phyloP scores from a whole-genome alignment of 2,113 vertebrate genomes.

The Excalfactoria chinensis region DNA sequence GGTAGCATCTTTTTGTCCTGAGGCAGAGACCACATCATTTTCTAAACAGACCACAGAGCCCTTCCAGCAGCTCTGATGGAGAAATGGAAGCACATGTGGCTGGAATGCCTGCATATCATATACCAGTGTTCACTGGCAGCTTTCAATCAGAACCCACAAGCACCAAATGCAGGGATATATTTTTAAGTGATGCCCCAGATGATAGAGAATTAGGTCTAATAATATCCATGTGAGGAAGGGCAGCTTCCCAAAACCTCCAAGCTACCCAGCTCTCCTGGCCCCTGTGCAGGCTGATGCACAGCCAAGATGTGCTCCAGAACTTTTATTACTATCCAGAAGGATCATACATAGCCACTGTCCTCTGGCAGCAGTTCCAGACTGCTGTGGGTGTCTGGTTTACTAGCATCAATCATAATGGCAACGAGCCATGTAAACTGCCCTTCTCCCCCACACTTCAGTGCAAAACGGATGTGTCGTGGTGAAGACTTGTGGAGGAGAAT shows the following conservation, averaged over 20 bases:
- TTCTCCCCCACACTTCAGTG: not conserved
- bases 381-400: not conserved
- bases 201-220: not conserved
- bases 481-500: not conserved
- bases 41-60: slow-evolving; percentile 3
- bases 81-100: not conserved
- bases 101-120: not conserved
- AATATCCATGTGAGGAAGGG: not conserved
- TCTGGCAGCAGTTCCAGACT: slow-evolving; percentile 5
- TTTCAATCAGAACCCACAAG: not conserved
- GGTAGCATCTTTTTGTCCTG: not conserved
- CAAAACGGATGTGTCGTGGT: not conserved
- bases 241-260: not conserved
- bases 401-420: not conserved
- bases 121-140: not conserved
- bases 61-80: slow-evolving; percentile 19
- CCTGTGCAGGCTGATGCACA: not conserved
- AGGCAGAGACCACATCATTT: not conserved
- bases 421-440: not conserved
- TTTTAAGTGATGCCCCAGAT: not conserved
- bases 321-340: not conserved
- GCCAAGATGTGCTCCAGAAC: not conserved
- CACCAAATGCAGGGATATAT: not conserved
- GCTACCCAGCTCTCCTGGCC: not conserved
- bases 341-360: not conserved